phyloP scores from a whole-genome alignment of 2,888 invertebrate species.

The Melipona bicolor region DNA sequence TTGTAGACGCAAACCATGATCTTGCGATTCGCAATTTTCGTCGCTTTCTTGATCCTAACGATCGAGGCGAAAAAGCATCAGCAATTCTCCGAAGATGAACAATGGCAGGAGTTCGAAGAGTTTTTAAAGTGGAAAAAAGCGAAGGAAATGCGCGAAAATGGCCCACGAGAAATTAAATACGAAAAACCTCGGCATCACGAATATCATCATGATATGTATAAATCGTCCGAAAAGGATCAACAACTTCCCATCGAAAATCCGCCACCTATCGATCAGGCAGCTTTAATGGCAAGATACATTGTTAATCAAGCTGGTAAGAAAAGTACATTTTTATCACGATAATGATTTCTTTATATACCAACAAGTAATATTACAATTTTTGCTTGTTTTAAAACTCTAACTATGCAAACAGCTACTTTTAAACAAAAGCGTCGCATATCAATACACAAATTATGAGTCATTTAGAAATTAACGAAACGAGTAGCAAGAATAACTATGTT shows the following conservation, averaged over 20 bases:
- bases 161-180: constrained; percentile 7
- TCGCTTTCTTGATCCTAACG: constrained; percentile 44
- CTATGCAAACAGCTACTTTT: background rate
- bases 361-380: background rate
- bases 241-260: constrained; percentile 80
- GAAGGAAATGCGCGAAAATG: constrained; percentile 26
- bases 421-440: background rate
- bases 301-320: constrained; percentile 88
- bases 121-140: constrained; percentile 61
- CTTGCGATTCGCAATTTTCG: constrained; percentile 39
- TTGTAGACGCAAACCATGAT: constrained; percentile 41
- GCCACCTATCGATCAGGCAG: constrained; percentile 87
- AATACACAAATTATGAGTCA: constrained; percentile 3
- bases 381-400: background rate
- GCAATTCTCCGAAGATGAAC: constrained; percentile 21
- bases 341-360: background rate
- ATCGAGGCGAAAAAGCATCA: constrained; percentile 52
- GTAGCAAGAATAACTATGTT: background rate
- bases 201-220: constrained; percentile 1
- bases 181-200: constrained; percentile 23
- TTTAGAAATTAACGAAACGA: background rate
- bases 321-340: background rate
- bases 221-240: constrained; percentile 5
- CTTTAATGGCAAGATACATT: constrained; percentile 90
- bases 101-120: constrained; percentile 69